Evolutionary conservation across 2,113 vertebrate species (phyloP).

Genomic region (Actenoides hombroni): DNA sequence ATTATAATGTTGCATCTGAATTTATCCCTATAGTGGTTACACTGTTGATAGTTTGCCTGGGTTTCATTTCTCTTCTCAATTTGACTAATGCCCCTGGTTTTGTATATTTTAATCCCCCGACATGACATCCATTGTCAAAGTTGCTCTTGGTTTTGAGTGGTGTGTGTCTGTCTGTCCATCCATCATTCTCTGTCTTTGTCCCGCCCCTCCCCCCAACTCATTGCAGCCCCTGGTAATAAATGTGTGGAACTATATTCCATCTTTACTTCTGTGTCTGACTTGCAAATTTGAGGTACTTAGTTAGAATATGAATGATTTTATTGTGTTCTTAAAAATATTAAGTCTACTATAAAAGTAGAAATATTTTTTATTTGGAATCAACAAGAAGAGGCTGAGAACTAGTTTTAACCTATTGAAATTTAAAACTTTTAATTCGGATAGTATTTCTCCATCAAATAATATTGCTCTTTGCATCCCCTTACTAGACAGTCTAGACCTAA

Average conservation of each 20-base stretch:
- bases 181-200: not conserved
- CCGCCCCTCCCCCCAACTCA: too few relatives aligned
- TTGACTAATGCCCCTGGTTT: constrained; percentile 7
- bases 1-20: not conserved
- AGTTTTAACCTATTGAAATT: not conserved
- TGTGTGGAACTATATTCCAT: not conserved
- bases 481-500: not conserved
- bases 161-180: not conserved
- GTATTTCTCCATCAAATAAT: not conserved
- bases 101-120: not conserved
- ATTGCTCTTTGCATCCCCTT: not conserved
- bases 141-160: not conserved
- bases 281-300: not conserved
- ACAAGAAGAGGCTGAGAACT: not conserved
- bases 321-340: not conserved
- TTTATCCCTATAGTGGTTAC: not conserved
- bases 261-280: not conserved
- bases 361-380: not conserved
- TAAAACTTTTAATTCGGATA: not conserved
- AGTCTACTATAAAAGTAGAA: not conserved
- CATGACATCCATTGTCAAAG: not conserved
- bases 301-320: not conserved
- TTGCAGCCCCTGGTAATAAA: not conserved
- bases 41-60: not conserved
- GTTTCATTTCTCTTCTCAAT: constrained; percentile 35